phyloP scores from a whole-genome alignment of 2,888 invertebrate genomes.

The Erannis defoliaria region DNA sequence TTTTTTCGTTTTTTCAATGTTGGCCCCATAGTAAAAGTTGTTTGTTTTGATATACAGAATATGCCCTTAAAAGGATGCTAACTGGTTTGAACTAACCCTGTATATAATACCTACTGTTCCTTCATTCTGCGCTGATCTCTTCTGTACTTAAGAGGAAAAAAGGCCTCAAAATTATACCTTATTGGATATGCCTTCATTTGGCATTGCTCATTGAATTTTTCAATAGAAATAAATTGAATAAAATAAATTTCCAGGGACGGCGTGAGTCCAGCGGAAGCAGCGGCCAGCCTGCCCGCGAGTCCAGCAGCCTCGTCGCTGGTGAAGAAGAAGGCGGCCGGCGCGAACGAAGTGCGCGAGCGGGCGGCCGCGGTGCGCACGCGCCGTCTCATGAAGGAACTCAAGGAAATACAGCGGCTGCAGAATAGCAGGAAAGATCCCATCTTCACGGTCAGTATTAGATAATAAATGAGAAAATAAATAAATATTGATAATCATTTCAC shows the following conservation, averaged over 20 bases:
- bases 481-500: no score
- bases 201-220: not conserved
- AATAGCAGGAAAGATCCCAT: conserved; percentile 89
- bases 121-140: no score
- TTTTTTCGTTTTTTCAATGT: no score
- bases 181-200: no score
- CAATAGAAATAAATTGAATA: not conserved
- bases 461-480: no score
- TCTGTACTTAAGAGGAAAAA: no score
- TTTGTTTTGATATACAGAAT: no score
- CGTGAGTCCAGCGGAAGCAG: conserved; percentile 80
- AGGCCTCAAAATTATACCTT: no score
- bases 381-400: conserved; percentile 94
- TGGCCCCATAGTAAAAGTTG: no score
- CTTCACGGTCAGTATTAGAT: conserved; percentile 87
- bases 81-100: no score
- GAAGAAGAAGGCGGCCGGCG: conserved; percentile 76
- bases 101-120: no score
- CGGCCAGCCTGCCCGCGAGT: conserved; percentile 80
- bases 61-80: no score
- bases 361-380: conserved; percentile 89
- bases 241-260: conserved; percentile 68
- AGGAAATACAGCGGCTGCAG: conserved; percentile 92
- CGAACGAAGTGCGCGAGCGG: conserved; percentile 76
- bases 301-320: conserved; percentile 79